Percentiles rank a stretch among this genome's conserved stretches.
Conservation (phyloP, 2,888 invertebrate genomes). For the Adelognathus sp. region DNA sequence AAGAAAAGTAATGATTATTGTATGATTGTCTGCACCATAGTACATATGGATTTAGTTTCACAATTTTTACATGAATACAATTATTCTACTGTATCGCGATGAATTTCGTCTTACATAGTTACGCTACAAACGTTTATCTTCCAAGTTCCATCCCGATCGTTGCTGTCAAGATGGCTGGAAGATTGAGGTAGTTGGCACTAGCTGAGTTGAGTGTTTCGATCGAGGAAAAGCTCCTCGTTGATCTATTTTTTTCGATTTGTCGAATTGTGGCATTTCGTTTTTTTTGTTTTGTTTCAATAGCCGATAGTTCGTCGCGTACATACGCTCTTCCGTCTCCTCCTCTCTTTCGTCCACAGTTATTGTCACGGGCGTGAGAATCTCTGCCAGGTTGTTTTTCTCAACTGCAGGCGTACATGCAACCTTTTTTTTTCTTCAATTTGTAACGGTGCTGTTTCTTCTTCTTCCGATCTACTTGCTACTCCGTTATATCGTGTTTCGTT, state of each 20-base stretch:
- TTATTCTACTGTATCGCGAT: slow-evolving; percentile 47
- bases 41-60: slow-evolving; percentile 29
- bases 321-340: slow-evolving; percentile 10
- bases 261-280: neutral
- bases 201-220: slow-evolving; percentile 54
- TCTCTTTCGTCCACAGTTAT: slow-evolving; percentile 36
- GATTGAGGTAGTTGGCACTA: slow-evolving; percentile 60
- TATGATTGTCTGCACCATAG: neutral
- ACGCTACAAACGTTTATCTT: neutral
- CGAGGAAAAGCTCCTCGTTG: slow-evolving; percentile 52
- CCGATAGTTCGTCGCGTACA: slow-evolving; percentile 30
- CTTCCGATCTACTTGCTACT: slow-evolving; percentile 12
- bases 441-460: slow-evolving; percentile 38
- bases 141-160: slow-evolving; percentile 29
- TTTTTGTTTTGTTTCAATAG: slow-evolving; percentile 12
- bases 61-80: slow-evolving; percentile 51
- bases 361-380: slow-evolving; percentile 43
- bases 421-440: no score
- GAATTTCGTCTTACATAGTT: neutral
- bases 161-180: slow-evolving; percentile 38
- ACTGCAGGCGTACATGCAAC: slow-evolving; percentile 58
- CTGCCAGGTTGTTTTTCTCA: slow-evolving; percentile 47
- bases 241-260: slow-evolving; percentile 43
- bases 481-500: slow-evolving; percentile 8
- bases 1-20: neutral